These are phyloP conservation scores for Dendrocincla tyrannina DNA, from an alignment of 2,797 vertebrate species.

Conservation along the genomic window DNA sequence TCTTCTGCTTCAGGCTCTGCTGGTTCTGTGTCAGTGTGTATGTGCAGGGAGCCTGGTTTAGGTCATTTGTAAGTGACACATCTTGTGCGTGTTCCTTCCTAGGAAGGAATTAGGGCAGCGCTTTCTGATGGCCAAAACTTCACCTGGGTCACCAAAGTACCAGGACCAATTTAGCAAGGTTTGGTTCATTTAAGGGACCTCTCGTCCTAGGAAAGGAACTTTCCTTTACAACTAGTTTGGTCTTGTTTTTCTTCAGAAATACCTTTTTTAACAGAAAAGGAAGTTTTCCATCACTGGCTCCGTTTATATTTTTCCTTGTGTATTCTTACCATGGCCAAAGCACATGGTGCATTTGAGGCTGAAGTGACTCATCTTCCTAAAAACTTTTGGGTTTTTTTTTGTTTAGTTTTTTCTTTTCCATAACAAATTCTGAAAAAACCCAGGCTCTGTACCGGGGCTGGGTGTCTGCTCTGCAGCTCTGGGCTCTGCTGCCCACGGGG, in stretches of 20 bases:
- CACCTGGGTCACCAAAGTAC: neutral
- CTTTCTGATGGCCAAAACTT: neutral
- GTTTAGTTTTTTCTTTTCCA: neutral
- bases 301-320: neutral
- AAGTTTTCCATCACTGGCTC: neutral
- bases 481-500: rapidly evolving
- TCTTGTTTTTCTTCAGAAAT: constrained; percentile 21
- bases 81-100: neutral
- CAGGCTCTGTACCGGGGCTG: neutral
- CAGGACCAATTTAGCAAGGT: neutral
- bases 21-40: rapidly evolving
- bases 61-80: neutral
- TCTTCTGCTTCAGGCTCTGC: neutral
- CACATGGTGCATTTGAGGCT: neutral
- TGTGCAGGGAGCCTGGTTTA: neutral
- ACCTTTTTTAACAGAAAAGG: neutral
- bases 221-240: neutral
- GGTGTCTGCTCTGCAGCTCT: neutral
- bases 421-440: neutral
- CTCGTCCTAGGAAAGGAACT: neutral
- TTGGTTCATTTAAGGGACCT: neutral
- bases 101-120: neutral
- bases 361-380: constrained; percentile 25
- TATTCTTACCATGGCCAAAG: neutral
- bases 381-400: neutral